Percentiles rank a stretch among this genome's conserved stretches.
phyloP scores from a whole-genome alignment of 1,140 invertebrate species.

The Chironomus tepperi region DNA sequence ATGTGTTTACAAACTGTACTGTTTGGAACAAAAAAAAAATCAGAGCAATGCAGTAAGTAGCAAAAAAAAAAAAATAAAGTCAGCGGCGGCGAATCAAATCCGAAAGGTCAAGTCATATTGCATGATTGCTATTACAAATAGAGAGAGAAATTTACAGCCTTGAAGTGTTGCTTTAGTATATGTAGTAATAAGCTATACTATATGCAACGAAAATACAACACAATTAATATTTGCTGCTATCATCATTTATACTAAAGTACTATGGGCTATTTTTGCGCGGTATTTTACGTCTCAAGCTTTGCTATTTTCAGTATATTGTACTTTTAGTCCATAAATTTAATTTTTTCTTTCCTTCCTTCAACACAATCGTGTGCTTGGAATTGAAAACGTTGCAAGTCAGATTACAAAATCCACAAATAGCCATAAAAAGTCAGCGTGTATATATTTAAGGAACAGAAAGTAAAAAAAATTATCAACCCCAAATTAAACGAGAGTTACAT shows the following conservation, averaged over 20 bases:
- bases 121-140: not conserved
- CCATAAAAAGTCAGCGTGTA: not conserved
- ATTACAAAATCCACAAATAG: not conserved
- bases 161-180: not conserved
- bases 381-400: not conserved
- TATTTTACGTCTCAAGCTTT: not conserved
- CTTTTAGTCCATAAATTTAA: not conserved
- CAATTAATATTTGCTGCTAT: not conserved
- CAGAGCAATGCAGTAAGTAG: too few species aligned
- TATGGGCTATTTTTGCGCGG: not conserved
- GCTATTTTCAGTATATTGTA: too few species aligned
- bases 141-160: not conserved
- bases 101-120: conserved; percentile 1
- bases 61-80: too few species aligned
- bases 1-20: too few species aligned
- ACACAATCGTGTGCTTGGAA: not conserved
- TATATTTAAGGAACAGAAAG: not conserved
- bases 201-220: not conserved
- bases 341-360: too few species aligned
- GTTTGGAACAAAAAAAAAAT: too few species aligned
- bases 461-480: not conserved
- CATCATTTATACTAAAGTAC: not conserved
- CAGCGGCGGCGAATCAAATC: not conserved
- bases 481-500: not conserved
- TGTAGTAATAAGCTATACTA: not conserved